Evolutionary conservation across 2,113 vertebrate species (phyloP).

Genomic region (Corvus cornix): DNA sequence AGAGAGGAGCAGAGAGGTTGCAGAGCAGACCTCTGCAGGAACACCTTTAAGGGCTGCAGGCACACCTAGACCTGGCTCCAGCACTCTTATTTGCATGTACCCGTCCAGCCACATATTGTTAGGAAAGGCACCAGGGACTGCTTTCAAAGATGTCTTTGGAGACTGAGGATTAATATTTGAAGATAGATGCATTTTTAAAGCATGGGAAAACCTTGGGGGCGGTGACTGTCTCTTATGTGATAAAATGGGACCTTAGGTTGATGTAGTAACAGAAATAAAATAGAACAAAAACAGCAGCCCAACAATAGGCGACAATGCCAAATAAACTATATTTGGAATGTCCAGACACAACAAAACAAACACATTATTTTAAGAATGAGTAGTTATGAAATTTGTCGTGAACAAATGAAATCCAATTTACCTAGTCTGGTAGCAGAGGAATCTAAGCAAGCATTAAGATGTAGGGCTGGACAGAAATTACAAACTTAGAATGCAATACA

Average conservation of each 20-base stretch:
- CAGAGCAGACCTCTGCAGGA: background rate
- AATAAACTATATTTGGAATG: background rate
- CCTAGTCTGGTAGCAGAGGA: background rate
- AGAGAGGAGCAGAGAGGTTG: background rate
- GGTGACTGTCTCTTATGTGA: background rate
- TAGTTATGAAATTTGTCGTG: constrained; percentile 4
- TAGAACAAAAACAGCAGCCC: background rate
- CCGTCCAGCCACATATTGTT: rapidly evolving
- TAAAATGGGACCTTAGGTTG: background rate
- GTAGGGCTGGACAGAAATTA: background rate
- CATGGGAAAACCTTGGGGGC: background rate
- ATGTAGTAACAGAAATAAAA: background rate
- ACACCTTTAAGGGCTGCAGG: background rate
- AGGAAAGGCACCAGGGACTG: background rate
- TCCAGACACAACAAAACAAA: background rate
- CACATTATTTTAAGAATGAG: background rate
- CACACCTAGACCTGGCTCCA: background rate
- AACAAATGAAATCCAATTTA: background rate
- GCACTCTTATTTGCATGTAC: background rate
- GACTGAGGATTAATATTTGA: background rate
- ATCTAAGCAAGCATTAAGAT: background rate
- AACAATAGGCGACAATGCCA: background rate
- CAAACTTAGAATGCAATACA: background rate
- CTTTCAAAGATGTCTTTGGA: background rate
- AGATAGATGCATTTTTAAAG: background rate